Base-by-base conservation (phyloP, 2,113 vertebrate species). In the Pterocles gutturalis region DNA sequence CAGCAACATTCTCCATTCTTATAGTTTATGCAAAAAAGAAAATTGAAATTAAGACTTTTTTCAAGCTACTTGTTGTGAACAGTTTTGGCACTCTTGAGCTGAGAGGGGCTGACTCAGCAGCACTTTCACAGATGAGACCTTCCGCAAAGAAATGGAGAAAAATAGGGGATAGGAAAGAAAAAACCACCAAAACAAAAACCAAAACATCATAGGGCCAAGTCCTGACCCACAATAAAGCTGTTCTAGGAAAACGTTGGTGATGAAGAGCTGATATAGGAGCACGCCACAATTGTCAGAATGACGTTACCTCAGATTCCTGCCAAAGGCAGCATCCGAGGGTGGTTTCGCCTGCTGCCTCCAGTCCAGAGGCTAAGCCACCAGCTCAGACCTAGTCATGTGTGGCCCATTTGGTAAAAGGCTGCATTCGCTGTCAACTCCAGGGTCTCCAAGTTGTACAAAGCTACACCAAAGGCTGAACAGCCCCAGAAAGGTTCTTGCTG, bases 21-120 rank as follows among this genome's bases (percentile, higher is more conserved):
- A 58, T 61, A 36, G 31, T 82, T 89, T 51, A 61, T 71, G n/a
- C 36, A 20, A 60, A 84, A 75, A 80, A 91, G 20, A 51, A 90
- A 94, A 89, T 31, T n/a, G 18, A 94, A 95, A 83, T 51, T 7
- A 83, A 81, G 43, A 43, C 8, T 41, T 81, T 84, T 90, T 89
- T 62, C 83, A 83, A 71, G 45, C 19, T 76, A 29, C 24, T 86
- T 76, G 2, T 43, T 62, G 41, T 71, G 4, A 10, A 70, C 24
- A 66, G 6, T 45, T 10, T 57, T 94, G 89, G 46, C 38, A n/a
- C 21, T 66, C 31, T 12, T 20, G 18, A 83, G 28, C 60, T 83
- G 62, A 81, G 91, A 89, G 77, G 46, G 66, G 70, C 75, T 81
- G 54, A 73, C 46, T 81, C 78, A 86, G 88, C 1, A 16, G 38